A percentile compares a stretch with the other conserved stretches of the same genome.
Evolutionary conservation across 2,888 invertebrate genomes (phyloP).

Genomic region (Hydrotaea cyrtoneurina): DNA sequence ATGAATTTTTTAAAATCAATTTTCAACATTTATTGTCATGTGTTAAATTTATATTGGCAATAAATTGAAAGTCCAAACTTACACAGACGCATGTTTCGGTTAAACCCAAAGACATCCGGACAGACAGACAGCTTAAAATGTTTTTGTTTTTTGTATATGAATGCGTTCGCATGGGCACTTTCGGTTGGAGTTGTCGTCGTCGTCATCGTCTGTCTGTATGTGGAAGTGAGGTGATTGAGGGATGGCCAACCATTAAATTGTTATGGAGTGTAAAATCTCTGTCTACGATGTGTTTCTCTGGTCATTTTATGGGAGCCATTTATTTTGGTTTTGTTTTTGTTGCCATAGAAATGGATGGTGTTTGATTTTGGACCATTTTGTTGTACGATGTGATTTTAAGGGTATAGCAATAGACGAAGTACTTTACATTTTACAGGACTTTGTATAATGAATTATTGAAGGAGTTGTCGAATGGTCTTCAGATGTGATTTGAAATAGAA

Average conservation of each 20-base stretch:
- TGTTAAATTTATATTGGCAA: slow-evolving; percentile 65
- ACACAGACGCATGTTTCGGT: neutral
- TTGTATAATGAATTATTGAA: no score
- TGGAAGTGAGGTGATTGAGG: slow-evolving; percentile 55
- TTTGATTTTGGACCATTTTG: slow-evolving; percentile 12
- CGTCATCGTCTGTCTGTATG: no score
- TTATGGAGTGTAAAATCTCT: slow-evolving; percentile 65
- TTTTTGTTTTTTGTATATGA: neutral
- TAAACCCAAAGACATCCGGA: neutral
- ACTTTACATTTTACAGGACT: no score
- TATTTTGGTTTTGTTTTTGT: slow-evolving; percentile 29
- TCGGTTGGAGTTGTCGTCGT: slow-evolving; percentile 29
- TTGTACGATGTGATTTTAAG: neutral
- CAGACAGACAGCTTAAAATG: neutral
- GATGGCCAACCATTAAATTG: slow-evolving; percentile 59
- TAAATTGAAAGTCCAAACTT: slow-evolving; percentile 59
- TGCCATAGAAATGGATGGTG: neutral
- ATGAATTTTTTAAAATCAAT: slow-evolving; percentile 57
- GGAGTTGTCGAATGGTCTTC: no score
- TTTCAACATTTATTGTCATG: slow-evolving; percentile 64
- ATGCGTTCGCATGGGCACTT: neutral
- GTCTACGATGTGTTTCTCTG: slow-evolving; percentile 47
- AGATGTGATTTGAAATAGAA: no score
- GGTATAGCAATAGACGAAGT: no score
- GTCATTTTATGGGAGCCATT: slow-evolving; percentile 60